Evolutionary conservation across 2,797 vertebrate genomes (phyloP), one percentile per base, ranked within the genome.

Genomic region (Momotus momota): DNA sequence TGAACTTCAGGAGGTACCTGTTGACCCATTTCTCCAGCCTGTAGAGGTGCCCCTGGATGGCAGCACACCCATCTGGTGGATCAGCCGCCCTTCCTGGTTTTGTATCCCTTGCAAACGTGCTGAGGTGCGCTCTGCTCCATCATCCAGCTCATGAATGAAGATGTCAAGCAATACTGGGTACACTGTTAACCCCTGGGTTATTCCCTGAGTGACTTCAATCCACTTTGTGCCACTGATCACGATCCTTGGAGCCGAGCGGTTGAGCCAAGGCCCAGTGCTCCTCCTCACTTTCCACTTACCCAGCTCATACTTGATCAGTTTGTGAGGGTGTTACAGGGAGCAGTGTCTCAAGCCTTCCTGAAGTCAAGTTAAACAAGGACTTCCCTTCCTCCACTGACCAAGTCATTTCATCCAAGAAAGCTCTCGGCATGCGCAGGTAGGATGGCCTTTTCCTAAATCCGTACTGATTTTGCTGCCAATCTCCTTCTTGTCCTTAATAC

Each of bases 171-270:
- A 5, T 21, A 49, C 11, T 54, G 55, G 65, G 38, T 48, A 17
- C 7, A 8, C 27, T 21, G 22, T 54, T 64, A 58, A 40, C 9
- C 15, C 20, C 49, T 46, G 54, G 33, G 27, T 83, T 83, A 65
- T 64, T 54, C 31, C 33, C 35, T 49, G 33, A 49, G 45, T 0
- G 0, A 27, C 29, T 41, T 12, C 0, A 0, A 31, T 52, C 12
- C 9, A 1, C 29, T 67, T 23, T 0, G 3, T 73, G 16, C 45
- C 27, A 21, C 21, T 5, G 40, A 33, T 58, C 46, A 14, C 51
- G 38, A 23, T 45, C 33, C 27, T 19, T 51, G 38, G 13, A 43
- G 45, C 33, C 15, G 21, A 57, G 20, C 31, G 40, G 33, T 33
- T 75, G 8, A 38, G 35, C 55, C 43, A 10, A 11, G 40, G 74